Conservation (phyloP, 2,113 vertebrate species). For the Xenopus borealis region DNA sequence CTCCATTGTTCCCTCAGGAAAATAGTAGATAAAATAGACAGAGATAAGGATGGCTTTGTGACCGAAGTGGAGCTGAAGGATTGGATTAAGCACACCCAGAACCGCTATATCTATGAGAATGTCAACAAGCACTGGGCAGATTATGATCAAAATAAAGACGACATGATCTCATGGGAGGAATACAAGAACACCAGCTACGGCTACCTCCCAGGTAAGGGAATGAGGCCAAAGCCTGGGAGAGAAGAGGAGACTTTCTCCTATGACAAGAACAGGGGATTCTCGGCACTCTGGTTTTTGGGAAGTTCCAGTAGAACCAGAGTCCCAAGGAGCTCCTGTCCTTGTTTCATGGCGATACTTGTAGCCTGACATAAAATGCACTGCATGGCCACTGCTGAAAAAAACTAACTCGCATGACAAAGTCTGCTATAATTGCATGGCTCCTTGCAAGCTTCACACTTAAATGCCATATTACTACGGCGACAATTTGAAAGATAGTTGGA, state of each 20-base stretch:
- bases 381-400: not conserved
- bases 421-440: no score
- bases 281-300: no score
- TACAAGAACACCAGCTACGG: conserved; percentile 88
- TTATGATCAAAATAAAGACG: conserved; percentile 80
- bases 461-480: no score
- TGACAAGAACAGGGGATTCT: no score
- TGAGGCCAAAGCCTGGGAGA: conserved; percentile 6
- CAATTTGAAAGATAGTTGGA: no score
- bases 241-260: no score
- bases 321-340: no score
- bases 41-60: conserved; percentile 72
- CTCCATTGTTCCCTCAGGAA: conserved; percentile 60
- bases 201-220: conserved; percentile 71
- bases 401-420: not conserved
- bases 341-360: no score
- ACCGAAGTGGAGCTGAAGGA: conserved; percentile 74
- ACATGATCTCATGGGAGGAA: conserved; percentile 79
- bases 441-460: no score
- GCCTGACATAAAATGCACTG: not conserved
- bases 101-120: conserved; percentile 82
- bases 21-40: conserved; percentile 87
- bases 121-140: conserved; percentile 85
- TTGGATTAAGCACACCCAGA: conserved; percentile 88
- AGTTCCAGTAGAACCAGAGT: no score